Evolutionary conservation across 2,888 invertebrate genomes (phyloP).

Genomic region (Ormyrus pomaceus): DNA sequence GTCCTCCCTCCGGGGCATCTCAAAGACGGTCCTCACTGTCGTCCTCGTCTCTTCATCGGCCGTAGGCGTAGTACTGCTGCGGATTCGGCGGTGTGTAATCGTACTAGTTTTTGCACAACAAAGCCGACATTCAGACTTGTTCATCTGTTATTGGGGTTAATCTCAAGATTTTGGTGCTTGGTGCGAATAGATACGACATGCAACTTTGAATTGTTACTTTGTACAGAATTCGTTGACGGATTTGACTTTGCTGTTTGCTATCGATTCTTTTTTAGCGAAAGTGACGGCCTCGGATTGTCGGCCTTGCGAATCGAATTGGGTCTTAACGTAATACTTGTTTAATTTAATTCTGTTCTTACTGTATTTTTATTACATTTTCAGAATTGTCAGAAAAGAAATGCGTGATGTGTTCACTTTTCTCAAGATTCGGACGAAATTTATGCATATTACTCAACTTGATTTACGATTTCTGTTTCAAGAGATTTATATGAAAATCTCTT

Average conservation of each 20-base stretch:
- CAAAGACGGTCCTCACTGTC: no score
- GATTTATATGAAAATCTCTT: no score
- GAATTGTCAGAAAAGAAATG: no score
- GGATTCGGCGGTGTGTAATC: slow-evolving; percentile 45
- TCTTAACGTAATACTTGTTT: slow-evolving; percentile 14
- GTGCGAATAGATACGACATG: slow-evolving; percentile 17
- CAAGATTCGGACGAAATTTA: no score
- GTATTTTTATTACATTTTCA: not conserved
- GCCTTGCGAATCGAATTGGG: slow-evolving; percentile 19
- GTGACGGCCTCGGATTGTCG: not conserved
- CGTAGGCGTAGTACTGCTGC: slow-evolving; percentile 47
- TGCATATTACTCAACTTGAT: no score
- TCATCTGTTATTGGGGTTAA: slow-evolving; percentile 5
- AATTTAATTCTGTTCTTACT: slow-evolving; percentile 8
- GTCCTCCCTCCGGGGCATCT: slow-evolving; percentile 28
- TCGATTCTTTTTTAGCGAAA: slow-evolving; percentile 1
- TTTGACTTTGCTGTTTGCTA: slow-evolving; percentile 41
- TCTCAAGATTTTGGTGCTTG: not conserved
- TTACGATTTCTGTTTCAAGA: no score
- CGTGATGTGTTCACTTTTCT: no score
- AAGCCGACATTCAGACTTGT: slow-evolving; percentile 49
- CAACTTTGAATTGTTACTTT: slow-evolving; percentile 8
- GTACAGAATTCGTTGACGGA: slow-evolving; percentile 4
- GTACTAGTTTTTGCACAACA: slow-evolving; percentile 51
- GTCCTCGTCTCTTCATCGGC: slow-evolving; percentile 34